phyloP scores from a whole-genome alignment of 2,797 vertebrate genomes.

The Catamblyrhynchus diadema region DNA sequence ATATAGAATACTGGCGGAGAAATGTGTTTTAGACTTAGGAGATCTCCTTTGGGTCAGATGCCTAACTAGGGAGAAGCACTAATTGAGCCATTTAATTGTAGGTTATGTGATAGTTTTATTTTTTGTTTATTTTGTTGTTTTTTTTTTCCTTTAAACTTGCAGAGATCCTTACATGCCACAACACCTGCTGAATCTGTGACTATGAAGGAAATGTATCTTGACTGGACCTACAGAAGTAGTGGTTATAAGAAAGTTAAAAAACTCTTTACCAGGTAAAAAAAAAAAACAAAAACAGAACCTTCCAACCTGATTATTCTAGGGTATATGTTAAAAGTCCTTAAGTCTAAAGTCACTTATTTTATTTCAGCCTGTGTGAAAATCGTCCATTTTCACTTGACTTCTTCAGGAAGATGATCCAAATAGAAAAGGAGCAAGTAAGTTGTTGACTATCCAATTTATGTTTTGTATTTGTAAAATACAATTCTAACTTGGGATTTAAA shows the following conservation, averaged over 20 bases:
- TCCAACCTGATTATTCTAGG: background rate
- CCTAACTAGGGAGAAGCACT: background rate
- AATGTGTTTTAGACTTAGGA: background rate
- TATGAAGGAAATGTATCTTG: slow-evolving; percentile 89
- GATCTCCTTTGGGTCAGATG: background rate
- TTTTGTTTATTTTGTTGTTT: background rate
- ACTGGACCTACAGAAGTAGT: slow-evolving; percentile 85
- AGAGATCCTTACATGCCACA: slow-evolving; percentile 83
- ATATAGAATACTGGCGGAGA: background rate
- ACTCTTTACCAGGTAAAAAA: slow-evolving; percentile 85
- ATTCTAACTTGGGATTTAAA: background rate
- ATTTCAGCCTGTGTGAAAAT: slow-evolving; percentile 85
- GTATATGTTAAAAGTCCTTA: background rate
- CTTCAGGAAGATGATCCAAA: slow-evolving; percentile 90
- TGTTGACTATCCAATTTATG: background rate
- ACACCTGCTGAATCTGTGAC: slow-evolving; percentile 76
- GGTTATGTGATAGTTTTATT: background rate
- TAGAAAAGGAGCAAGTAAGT: slow-evolving; percentile 92
- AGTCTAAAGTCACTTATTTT: background rate
- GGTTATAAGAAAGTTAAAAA: slow-evolving; percentile 88
- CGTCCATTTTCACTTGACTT: slow-evolving; percentile 87
- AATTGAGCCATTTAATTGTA: background rate
- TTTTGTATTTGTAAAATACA: background rate
- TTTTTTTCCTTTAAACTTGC: slow-evolving; percentile 23
- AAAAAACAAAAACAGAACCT: background rate